Percentiles rank a stretch among this genome's conserved stretches.
Conservation (phyloP, 2,113 vertebrate species). For the Pantherophis guttatus region DNA sequence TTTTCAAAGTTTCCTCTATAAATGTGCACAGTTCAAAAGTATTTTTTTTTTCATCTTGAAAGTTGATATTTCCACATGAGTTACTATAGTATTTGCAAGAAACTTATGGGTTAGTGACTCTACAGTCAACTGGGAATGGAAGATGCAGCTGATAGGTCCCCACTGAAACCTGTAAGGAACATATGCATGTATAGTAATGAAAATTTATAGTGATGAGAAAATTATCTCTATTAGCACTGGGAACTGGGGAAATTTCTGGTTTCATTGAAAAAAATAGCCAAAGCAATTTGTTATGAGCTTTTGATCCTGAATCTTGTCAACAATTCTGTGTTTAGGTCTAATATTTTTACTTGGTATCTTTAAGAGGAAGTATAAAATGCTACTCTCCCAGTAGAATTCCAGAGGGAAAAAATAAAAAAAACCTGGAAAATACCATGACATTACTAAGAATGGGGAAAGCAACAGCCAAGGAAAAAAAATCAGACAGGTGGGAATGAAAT, state of each 20-base stretch:
- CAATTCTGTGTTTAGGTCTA: neutral
- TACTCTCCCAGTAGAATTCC: neutral
- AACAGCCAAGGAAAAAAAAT: neutral
- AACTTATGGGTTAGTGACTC: slow-evolving; percentile 7
- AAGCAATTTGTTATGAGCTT: neutral
- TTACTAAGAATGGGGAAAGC: neutral
- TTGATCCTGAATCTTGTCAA: neutral
- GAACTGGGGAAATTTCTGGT: neutral
- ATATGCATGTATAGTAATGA: slow-evolving; percentile 5
- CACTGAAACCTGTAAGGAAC: neutral
- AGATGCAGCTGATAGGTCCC: slow-evolving; percentile 6
- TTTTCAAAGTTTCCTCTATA: slow-evolving; percentile 16
- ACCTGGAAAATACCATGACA: neutral
- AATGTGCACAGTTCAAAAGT: slow-evolving; percentile 4
- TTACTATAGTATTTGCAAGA: slow-evolving; percentile 20
- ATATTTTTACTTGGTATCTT: neutral
- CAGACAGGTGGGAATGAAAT: neutral
- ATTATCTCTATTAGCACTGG: neutral
- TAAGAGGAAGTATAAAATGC: neutral
- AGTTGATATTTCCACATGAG: slow-evolving; percentile 20
- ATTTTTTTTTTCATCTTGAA: slow-evolving; percentile 7
- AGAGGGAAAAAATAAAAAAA: neutral
- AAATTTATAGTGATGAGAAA: slow-evolving; percentile 6
- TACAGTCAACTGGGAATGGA: neutral
- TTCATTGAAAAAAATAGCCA: neutral